phyloP scores from a whole-genome alignment of 2,797 vertebrate genomes.

The Limosa lapponica region DNA sequence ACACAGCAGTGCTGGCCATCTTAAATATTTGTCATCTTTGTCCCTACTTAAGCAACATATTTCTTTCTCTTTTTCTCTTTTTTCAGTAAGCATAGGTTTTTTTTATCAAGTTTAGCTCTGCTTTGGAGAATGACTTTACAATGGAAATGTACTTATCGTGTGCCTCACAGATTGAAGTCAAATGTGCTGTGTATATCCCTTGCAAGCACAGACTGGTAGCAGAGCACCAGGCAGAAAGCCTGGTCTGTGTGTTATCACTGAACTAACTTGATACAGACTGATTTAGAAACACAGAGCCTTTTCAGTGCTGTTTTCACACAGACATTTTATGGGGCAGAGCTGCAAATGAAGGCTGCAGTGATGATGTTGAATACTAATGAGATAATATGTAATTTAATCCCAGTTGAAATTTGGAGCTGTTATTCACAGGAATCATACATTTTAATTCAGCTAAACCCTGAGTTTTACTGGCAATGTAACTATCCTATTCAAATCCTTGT shows the following conservation, averaged over 20 bases:
- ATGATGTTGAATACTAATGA: conserved; percentile 30
- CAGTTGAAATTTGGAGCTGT: neutral
- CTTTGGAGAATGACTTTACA: neutral
- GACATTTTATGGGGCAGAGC: neutral
- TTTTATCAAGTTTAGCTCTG: neutral
- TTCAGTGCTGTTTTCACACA: neutral
- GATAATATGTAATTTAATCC: neutral
- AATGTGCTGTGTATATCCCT: neutral
- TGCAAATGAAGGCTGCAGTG: neutral
- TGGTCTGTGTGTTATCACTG: neutral
- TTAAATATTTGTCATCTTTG: neutral
- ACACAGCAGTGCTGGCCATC: neutral
- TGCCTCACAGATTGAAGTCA: neutral
- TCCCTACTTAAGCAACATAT: neutral
- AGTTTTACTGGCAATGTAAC: neutral
- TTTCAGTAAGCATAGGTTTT: rapidly evolving
- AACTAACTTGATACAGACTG: neutral
- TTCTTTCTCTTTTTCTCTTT: neutral
- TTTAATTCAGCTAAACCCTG: neutral
- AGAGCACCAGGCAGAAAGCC: neutral
- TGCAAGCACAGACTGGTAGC: neutral
- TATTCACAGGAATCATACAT: neutral
- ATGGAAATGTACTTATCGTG: neutral
- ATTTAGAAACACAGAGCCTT: neutral
- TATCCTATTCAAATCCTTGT: neutral